Conservation (phyloP, 2,113 vertebrate species). For the Gymnogyps californianus region DNA sequence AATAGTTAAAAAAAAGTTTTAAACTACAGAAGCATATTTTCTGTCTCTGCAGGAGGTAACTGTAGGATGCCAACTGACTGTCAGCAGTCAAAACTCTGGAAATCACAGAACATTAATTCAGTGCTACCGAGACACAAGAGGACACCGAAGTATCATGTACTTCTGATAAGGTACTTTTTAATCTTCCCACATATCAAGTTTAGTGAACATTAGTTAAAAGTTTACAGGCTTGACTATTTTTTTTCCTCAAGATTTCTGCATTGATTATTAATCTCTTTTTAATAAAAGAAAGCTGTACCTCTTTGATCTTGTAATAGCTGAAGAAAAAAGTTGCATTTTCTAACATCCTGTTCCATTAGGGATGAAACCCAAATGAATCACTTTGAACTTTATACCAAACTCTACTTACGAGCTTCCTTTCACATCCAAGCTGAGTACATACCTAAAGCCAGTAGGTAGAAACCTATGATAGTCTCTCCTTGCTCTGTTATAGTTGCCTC, state of each 20-base stretch:
- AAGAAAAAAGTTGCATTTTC: background rate
- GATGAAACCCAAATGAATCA: background rate
- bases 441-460: conserved; percentile 81
- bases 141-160: background rate
- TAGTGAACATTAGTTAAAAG: background rate
- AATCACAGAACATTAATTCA: background rate
- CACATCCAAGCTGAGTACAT: conserved; percentile 30
- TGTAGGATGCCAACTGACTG: background rate
- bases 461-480: conserved; percentile 81
- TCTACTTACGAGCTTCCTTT: background rate
- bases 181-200: background rate
- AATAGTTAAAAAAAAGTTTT: background rate
- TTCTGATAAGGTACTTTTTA: background rate
- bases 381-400: background rate
- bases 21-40: background rate
- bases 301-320: background rate
- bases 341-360: background rate
- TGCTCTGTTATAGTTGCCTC: conserved; percentile 79
- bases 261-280: background rate
- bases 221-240: background rate
- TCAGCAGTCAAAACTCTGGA: background rate
- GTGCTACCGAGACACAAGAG: background rate
- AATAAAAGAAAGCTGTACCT: background rate
- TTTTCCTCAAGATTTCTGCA: background rate
- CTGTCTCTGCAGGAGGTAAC: background rate